phyloP scores from a whole-genome alignment of 2,797 vertebrate species.

The Muscicapa comitata region DNA sequence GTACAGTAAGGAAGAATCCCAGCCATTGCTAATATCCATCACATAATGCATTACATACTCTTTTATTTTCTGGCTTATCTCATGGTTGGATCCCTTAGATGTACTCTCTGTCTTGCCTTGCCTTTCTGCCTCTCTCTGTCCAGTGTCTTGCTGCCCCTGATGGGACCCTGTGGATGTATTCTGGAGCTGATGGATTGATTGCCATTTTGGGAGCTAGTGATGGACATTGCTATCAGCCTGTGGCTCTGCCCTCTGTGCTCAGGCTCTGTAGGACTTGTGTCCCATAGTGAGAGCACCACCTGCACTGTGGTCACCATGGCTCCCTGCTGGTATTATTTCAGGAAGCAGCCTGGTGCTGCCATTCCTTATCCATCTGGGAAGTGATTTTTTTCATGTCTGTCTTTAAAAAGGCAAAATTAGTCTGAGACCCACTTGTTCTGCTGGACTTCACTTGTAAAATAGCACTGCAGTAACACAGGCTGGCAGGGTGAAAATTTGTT shows the following conservation, averaged over 20 bases:
- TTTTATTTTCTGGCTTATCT: neutral
- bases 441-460: neutral
- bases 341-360: neutral
- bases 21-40: neutral
- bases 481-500: neutral
- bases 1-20: neutral
- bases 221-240: neutral
- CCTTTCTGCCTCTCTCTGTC: neutral
- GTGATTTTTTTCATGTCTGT: neutral
- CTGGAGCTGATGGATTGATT: neutral
- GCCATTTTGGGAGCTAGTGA: neutral
- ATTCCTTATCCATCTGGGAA: neutral
- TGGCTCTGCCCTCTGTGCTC: neutral
- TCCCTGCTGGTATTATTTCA: neutral
- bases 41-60: neutral
- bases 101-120: neutral
- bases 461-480: neutral
- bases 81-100: neutral
- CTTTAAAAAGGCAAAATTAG: neutral
- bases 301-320: neutral
- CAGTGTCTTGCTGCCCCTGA: rapidly evolving
- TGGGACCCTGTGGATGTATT: neutral
- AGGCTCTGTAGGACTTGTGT: neutral
- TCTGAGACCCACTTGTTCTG: neutral
- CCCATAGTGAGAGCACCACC: neutral